Conservation (phyloP, 2,113 vertebrate genomes). For the Ictidomys tridecemlineatus region DNA sequence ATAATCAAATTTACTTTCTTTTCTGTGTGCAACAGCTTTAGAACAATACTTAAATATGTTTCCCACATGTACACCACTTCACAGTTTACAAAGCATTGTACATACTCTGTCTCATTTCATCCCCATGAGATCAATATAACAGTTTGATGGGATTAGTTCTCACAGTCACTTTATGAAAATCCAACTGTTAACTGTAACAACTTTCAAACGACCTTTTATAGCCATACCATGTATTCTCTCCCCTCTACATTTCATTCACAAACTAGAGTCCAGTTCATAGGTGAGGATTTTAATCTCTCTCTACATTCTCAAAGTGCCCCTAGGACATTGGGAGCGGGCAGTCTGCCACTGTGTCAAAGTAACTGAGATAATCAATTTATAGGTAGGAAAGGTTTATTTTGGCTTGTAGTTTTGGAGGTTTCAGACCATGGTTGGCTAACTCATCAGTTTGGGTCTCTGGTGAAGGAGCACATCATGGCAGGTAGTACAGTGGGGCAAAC, state of each 20-base stretch:
- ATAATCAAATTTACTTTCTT: background rate
- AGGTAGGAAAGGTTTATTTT: background rate
- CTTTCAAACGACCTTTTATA: background rate
- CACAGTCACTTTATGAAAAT: background rate
- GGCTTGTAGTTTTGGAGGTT: background rate
- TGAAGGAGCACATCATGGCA: background rate
- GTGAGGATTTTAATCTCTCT: background rate
- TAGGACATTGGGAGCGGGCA: background rate
- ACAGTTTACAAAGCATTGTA: background rate
- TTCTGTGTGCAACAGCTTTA: slow-evolving; percentile 10
- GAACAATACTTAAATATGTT: background rate
- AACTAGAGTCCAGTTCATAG: background rate
- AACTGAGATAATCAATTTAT: background rate
- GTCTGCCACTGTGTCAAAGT: background rate
- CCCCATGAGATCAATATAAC: background rate
- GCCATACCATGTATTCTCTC: no score
- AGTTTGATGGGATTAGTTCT: background rate
- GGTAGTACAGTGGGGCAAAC: no score
- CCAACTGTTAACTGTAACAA: background rate
- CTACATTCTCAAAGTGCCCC: background rate
- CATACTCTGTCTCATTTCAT: background rate
- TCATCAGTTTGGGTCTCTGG: background rate
- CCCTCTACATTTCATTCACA: background rate
- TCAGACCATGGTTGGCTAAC: background rate
- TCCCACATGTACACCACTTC: background rate